Conservation (phyloP, 1,140 invertebrate species). For the Drosophila busckii region DNA sequence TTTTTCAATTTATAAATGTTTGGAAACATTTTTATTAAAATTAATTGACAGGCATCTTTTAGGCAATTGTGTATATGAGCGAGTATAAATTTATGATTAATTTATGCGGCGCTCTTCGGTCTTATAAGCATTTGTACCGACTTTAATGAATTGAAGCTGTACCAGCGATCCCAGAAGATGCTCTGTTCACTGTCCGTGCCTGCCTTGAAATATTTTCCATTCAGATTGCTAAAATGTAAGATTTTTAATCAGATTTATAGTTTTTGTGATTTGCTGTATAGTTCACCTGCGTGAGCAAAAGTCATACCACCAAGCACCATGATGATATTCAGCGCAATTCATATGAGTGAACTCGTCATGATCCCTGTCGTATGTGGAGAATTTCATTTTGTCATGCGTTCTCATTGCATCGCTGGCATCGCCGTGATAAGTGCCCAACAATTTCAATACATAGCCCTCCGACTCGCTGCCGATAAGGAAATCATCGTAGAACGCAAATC, state of each 20-base stretch:
- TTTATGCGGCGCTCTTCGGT: constrained; percentile 36
- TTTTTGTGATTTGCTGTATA: background rate
- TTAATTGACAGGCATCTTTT: constrained; percentile 8
- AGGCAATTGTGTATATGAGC: background rate
- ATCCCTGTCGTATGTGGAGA: constrained; percentile 80
- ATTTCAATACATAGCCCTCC: constrained; percentile 83
- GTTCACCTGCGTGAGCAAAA: constrained; percentile 63
- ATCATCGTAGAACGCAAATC: constrained; percentile 82
- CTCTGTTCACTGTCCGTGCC: constrained; percentile 36
- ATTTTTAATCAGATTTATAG: background rate
- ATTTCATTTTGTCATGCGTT: constrained; percentile 63
- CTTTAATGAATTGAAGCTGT: constrained; percentile 51
- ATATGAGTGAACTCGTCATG: constrained; percentile 83
- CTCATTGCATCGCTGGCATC: constrained; percentile 58
- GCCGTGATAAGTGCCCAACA: constrained; percentile 81
- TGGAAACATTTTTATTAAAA: constrained; percentile 13
- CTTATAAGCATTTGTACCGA: constrained; percentile 59
- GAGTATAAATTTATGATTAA: too few species aligned
- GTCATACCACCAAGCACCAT: constrained; percentile 85
- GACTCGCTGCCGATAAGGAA: constrained; percentile 83
- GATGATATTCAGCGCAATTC: constrained; percentile 82
- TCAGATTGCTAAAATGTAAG: constrained; percentile 41
- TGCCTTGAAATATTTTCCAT: constrained; percentile 54
- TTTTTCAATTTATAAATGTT: constrained; percentile 5
- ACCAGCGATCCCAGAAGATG: constrained; percentile 60